Evolutionary conservation across 2,888 invertebrate species (phyloP).

Genomic region (Drosophila austrosaltans): DNA sequence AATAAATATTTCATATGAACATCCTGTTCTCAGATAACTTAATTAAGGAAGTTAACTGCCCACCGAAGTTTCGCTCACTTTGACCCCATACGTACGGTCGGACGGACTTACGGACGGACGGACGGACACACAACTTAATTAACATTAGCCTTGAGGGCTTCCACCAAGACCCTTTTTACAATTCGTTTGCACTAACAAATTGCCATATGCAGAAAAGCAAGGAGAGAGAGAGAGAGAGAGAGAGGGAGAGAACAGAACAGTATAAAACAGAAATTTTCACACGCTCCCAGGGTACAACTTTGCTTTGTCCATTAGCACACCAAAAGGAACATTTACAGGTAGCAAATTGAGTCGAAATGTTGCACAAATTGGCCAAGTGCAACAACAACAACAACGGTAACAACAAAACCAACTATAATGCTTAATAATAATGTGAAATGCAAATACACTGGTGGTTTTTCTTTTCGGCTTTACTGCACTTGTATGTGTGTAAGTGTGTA

Average conservation of each 20-base stretch:
- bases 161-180: conserved; percentile 35
- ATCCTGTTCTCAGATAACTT: conserved; percentile 18
- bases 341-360: conserved; percentile 22
- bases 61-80: conserved; percentile 6
- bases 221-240: background rate
- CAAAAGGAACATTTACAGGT: conserved; percentile 24
- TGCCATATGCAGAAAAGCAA: conserved; percentile 13
- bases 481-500: background rate
- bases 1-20: conserved; percentile 3
- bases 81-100: conserved; percentile 2
- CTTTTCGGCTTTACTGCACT: conserved; percentile 1
- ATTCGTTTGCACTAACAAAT: conserved; percentile 41
- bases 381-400: conserved; percentile 15
- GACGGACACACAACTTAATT: conserved; percentile 38
- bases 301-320: conserved; percentile 40
- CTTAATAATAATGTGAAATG: conserved; percentile 64
- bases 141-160: conserved; percentile 39
- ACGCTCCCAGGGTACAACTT: conserved; percentile 52
- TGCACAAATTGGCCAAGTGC: conserved; percentile 34
- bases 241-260: conserved; percentile 16
- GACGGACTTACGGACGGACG: conserved; percentile 5
- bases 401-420: conserved; percentile 37
- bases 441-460: conserved; percentile 64
- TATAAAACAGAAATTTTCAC: conserved; percentile 53
- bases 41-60: conserved; percentile 34